A percentile compares a stretch with the other conserved stretches of the same genome.
Evolutionary conservation across 2,113 vertebrate genomes (phyloP).

Genomic region (Dasyurus viverrinus): DNA sequence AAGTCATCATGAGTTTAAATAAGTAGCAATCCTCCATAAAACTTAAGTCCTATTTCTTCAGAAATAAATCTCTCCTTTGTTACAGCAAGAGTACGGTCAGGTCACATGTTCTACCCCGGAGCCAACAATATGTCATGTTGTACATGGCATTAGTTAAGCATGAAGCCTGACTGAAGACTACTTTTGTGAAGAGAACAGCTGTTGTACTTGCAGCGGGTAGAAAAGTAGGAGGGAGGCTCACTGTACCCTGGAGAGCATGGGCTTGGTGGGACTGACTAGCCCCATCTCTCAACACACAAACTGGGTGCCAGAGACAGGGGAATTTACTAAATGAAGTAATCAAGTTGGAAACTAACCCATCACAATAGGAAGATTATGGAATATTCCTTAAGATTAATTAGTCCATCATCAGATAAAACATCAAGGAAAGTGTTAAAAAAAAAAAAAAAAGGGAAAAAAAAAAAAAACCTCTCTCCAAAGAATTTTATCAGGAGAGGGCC

Average conservation of each 20-base stretch:
- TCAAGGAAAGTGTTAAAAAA: conserved; percentile 63
- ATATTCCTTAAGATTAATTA: conserved; percentile 71
- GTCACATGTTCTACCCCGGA: background rate
- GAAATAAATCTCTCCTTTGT: conserved; percentile 42
- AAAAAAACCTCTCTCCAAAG: conserved; percentile 46
- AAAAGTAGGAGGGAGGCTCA: background rate
- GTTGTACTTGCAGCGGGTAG: background rate
- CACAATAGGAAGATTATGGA: conserved; percentile 64
- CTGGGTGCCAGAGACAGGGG: conserved; percentile 11
- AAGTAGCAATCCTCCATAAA: conserved; percentile 14
- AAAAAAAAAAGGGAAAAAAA: background rate
- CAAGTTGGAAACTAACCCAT: conserved; percentile 61
- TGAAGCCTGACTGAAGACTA: background rate
- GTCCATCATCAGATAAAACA: conserved; percentile 71
- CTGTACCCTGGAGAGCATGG: background rate
- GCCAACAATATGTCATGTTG: background rate
- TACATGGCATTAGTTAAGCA: background rate
- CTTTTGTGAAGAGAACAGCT: conserved; percentile 9
- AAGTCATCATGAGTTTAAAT: conserved; percentile 27
- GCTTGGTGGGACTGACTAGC: background rate
- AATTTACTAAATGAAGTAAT: conserved; percentile 36
- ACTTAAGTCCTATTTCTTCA: conserved; percentile 11
- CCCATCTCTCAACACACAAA: background rate
- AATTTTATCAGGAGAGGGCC: conserved; percentile 59
- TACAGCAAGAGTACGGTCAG: background rate